Evolutionary conservation across 2,113 vertebrate species (phyloP).

Genomic region (Coregonus clupeaformis): DNA sequence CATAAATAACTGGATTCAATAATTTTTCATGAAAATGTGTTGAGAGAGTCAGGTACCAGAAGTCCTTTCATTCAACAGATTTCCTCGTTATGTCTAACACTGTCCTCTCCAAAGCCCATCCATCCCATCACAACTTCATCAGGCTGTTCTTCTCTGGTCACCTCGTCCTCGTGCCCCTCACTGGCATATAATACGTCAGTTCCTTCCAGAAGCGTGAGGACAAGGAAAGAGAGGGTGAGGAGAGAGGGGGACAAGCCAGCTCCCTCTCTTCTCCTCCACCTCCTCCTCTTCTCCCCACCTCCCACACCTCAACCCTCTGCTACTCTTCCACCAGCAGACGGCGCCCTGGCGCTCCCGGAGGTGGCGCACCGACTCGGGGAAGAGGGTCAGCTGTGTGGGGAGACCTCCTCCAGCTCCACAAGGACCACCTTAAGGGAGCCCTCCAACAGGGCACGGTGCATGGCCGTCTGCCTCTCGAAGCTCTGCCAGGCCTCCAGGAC

Average conservation of each 20-base stretch:
- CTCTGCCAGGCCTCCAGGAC: constrained; percentile 39
- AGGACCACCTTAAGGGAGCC: constrained; percentile 80
- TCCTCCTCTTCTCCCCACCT: background rate
- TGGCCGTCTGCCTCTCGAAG: constrained; percentile 74
- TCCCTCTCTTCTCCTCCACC: no score
- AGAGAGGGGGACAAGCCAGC: no score
- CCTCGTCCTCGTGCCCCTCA: constrained; percentile 58
- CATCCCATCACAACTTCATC: constrained; percentile 43
- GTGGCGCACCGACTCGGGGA: constrained; percentile 83
- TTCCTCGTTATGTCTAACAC: no score
- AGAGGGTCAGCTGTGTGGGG: constrained; percentile 55
- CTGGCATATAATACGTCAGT: constrained; percentile 84
- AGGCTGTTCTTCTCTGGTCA: constrained; percentile 44
- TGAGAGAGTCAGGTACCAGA: no score
- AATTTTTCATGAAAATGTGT: no score
- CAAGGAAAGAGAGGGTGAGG: background rate
- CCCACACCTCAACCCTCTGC: background rate
- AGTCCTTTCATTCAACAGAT: no score
- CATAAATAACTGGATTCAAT: no score
- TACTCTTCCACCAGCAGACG: constrained; percentile 77
- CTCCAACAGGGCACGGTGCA: constrained; percentile 80
- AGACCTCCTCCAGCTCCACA: constrained; percentile 81
- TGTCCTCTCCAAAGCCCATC: background rate
- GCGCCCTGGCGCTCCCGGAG: constrained; percentile 82
- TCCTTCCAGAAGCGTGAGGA: constrained; percentile 82